Evolutionary conservation across 2,888 invertebrate species (phyloP).

Genomic region (Priocnemis perturbator): DNA sequence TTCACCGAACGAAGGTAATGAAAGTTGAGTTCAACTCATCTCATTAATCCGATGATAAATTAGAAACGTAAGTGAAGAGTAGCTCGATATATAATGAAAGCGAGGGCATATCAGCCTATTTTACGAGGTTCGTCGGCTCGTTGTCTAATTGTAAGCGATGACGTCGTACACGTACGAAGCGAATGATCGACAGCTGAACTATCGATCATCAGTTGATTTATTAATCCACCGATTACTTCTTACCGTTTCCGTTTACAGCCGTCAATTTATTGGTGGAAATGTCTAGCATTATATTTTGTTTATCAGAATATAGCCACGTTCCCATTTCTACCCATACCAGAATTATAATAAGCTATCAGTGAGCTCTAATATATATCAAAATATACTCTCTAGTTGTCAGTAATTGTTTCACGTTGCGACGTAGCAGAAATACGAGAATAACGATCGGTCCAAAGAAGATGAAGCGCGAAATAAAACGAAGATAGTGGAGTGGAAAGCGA

Average conservation of each 20-base stretch:
- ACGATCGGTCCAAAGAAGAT: too few relatives aligned
- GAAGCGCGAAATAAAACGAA: too few relatives aligned
- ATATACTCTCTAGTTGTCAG: too few relatives aligned
- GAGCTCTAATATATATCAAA: too few relatives aligned
- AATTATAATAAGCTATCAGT: too few relatives aligned
- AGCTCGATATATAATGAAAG: conserved; percentile 26
- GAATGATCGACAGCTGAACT: conserved; percentile 36
- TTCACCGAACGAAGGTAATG: conserved; percentile 1
- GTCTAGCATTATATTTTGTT: too few relatives aligned
- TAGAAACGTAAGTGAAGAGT: conserved; percentile 31
- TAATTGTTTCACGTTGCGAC: too few relatives aligned
- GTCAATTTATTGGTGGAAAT: conserved; percentile 26
- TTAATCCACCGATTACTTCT: conserved; percentile 57
- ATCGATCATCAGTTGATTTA: conserved; percentile 59
- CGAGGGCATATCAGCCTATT: conserved; percentile 28
- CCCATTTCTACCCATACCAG: too few relatives aligned
- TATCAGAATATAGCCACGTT: too few relatives aligned
- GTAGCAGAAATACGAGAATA: too few relatives aligned
- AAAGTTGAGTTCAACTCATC: neutral
- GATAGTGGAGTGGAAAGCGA: too few relatives aligned
- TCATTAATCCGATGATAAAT: conserved; percentile 41
- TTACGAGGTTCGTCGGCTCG: conserved; percentile 8
- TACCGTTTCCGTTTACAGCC: conserved; percentile 49
- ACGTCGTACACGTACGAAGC: conserved; percentile 23
- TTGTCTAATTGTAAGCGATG: conserved; percentile 5